phyloP scores from a whole-genome alignment of 2,888 invertebrate genomes.

The Heliconius hortense region DNA sequence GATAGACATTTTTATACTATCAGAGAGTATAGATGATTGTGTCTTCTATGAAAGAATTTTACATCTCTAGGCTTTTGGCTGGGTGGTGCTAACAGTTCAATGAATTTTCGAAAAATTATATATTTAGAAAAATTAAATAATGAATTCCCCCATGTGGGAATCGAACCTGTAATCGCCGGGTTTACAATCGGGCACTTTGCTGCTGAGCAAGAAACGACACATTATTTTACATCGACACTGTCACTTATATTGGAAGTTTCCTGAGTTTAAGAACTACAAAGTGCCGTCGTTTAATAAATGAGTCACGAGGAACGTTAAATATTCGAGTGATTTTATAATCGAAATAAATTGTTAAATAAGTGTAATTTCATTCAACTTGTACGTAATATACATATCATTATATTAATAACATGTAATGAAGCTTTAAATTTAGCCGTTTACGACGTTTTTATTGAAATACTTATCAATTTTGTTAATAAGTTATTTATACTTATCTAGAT shows the following conservation, averaged over 20 bases:
- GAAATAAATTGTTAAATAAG: constrained; percentile 24
- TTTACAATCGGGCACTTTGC: no score
- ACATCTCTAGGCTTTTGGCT: not conserved
- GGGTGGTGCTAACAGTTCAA: not conserved
- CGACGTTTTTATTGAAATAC: not conserved
- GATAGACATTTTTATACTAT: no score
- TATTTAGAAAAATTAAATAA: no score
- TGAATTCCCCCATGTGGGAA: no score
- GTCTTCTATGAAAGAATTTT: not conserved
- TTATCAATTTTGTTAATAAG: not conserved
- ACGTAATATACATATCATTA: constrained; percentile 3
- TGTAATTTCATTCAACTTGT: constrained; percentile 18
- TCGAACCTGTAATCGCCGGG: no score
- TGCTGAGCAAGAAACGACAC: not conserved
- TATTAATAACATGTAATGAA: constrained; percentile 16
- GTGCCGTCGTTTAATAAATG: constrained; percentile 16
- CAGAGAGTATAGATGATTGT: not conserved
- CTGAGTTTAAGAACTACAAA: constrained; percentile 22
- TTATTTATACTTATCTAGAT: not conserved
- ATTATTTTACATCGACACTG: not conserved
- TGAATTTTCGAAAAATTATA: not conserved
- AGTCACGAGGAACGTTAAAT: constrained; percentile 13
- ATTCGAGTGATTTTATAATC: constrained; percentile 20
- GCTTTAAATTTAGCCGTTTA: constrained; percentile 1
- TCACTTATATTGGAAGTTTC: constrained; percentile 3